A percentile compares a stretch with the other conserved stretches of the same genome.
Evolutionary conservation across 2,797 vertebrate species (phyloP).

Genomic region (Psittacula derbiana): DNA sequence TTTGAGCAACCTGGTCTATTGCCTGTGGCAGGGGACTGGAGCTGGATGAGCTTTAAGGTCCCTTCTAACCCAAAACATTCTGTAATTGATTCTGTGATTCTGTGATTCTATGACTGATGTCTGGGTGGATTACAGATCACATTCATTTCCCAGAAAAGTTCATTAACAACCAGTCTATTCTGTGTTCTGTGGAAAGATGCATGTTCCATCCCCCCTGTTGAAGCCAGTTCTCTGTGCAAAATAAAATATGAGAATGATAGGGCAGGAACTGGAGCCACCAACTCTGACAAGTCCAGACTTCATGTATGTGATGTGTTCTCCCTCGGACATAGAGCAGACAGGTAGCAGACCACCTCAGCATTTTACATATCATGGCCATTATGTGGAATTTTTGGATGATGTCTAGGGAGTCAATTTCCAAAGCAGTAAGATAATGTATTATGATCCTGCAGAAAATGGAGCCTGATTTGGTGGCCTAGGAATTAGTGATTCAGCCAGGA

Average conservation of each 20-base stretch:
- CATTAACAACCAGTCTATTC: not conserved
- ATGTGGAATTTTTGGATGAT: not conserved
- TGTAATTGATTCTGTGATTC: not conserved
- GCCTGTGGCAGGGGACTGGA: accelerated
- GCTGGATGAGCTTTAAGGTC: not conserved
- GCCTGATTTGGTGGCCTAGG: not conserved
- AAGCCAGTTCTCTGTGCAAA: not conserved
- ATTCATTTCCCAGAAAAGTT: not conserved
- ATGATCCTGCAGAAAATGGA: not conserved
- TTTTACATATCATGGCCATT: not conserved
- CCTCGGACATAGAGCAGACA: not conserved
- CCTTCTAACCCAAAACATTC: not conserved
- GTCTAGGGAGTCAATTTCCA: not conserved
- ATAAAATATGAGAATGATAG: not conserved
- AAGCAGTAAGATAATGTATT: not conserved
- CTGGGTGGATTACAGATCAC: not conserved
- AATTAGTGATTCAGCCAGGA: not conserved
- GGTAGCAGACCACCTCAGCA: accelerated
- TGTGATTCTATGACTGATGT: not conserved
- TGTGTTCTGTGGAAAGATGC: accelerated
- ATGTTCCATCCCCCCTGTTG: not conserved
- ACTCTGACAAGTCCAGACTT: not conserved
- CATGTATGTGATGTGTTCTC: not conserved
- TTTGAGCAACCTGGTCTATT: not conserved
- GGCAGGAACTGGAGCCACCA: not conserved